A percentile compares a stretch with the other conserved stretches of the same genome.
Conservation (phyloP, 2,888 invertebrate genomes). For the Rhyacophila evoluta region DNA sequence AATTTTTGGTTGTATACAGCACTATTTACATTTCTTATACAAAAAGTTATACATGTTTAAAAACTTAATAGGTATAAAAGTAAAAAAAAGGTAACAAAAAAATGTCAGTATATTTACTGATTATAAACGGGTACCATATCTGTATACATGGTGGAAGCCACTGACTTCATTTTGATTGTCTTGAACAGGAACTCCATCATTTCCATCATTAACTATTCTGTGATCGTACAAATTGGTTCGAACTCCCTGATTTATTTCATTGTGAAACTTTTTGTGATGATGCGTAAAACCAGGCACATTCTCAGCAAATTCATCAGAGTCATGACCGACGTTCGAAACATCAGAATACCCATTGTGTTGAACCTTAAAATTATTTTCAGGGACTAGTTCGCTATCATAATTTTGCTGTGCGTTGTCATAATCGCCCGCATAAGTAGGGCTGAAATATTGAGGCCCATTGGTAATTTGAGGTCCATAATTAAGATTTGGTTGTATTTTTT, state of each 20-base stretch:
- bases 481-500: neutral
- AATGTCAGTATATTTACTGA: neutral
- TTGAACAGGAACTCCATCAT: neutral
- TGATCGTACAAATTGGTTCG: conserved; percentile 30
- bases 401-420: conserved; percentile 25
- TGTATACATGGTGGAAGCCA: conserved; percentile 38
- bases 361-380: conserved; percentile 57
- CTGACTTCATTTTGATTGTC: conserved; percentile 27
- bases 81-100: neutral
- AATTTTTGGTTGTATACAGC: neutral
- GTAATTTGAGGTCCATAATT: neutral
- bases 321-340: conserved; percentile 51
- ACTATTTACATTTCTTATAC: neutral
- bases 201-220: conserved; percentile 10
- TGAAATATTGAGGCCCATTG: neutral
- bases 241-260: conserved; percentile 48
- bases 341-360: conserved; percentile 55
- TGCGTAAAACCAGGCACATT: conserved; percentile 45
- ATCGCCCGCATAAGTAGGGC: conserved; percentile 16
- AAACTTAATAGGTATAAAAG: neutral
- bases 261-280: conserved; percentile 53
- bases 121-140: conserved; percentile 27
- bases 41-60: neutral
- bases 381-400: conserved; percentile 57
- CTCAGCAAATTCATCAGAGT: conserved; percentile 46